Evolutionary conservation across 2,113 vertebrate genomes (phyloP).

Genomic region (Irena cyanogastra): DNA sequence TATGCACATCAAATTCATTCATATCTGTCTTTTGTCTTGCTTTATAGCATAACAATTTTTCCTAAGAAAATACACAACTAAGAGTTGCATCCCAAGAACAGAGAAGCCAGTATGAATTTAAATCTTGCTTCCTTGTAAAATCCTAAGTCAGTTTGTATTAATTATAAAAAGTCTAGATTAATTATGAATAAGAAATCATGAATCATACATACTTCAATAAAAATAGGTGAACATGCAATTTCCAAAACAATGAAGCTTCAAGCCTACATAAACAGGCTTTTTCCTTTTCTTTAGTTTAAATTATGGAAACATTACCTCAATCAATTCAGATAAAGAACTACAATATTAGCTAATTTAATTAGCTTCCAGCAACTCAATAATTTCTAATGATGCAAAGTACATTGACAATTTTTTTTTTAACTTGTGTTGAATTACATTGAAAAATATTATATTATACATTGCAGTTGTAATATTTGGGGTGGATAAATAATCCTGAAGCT

Average conservation of each 20-base stretch:
- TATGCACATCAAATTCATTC: background rate
- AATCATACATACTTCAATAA: conserved; percentile 46
- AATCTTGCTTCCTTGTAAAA: background rate
- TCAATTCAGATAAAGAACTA: conserved; percentile 53
- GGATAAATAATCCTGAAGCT: background rate
- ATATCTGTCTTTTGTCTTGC: background rate
- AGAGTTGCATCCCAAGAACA: background rate
- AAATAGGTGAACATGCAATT: conserved; percentile 36
- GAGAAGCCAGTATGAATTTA: background rate
- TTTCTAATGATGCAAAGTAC: background rate
- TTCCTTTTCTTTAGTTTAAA: conserved; percentile 36
- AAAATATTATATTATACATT: background rate
- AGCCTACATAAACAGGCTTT: conserved; percentile 6
- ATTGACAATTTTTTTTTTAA: conserved; percentile 19
- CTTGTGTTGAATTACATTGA: background rate
- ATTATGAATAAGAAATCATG: conserved; percentile 7
- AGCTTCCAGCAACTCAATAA: conserved; percentile 24
- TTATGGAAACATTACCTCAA: conserved; percentile 34
- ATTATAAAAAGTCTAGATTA: conserved; percentile 39
- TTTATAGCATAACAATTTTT: background rate
- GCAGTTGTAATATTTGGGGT: background rate
- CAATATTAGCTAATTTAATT: conserved; percentile 54
- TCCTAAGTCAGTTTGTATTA: background rate
- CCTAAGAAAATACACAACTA: background rate
- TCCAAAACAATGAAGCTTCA: conserved; percentile 38